Percentiles rank a stretch among this genome's conserved stretches.
These are phyloP conservation scores for Marmota flaviventris DNA, from an alignment of 2,113 vertebrate species.

Conservation along the genomic window DNA sequence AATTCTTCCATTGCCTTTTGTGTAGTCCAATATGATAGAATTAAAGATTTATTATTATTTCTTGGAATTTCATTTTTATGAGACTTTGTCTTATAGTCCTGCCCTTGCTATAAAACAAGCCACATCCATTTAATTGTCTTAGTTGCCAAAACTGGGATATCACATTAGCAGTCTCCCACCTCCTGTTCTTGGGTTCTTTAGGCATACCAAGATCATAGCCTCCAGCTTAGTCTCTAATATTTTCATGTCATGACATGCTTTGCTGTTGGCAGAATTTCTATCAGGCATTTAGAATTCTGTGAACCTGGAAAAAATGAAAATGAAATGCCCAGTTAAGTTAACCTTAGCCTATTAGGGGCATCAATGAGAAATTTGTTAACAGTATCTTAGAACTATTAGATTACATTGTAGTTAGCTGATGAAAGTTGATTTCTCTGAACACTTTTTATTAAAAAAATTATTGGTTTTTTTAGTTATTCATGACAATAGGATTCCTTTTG, in stretches of 20 bases:
- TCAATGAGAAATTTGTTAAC: not conserved
- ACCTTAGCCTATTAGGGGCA: not conserved
- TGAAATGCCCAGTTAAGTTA: not conserved
- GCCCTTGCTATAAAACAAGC: not conserved
- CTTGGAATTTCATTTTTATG: conserved; percentile 61
- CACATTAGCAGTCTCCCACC: not conserved
- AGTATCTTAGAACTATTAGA: not conserved
- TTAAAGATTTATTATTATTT: conserved; percentile 42
- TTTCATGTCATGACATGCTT: not conserved
- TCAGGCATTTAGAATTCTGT: conserved; percentile 17
- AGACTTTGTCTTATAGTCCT: conserved; percentile 61
- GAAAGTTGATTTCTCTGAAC: conserved; percentile 32
- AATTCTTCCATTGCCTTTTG: conserved; percentile 15
- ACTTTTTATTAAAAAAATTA: not conserved
- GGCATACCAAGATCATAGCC: not conserved
- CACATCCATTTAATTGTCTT: conserved; percentile 45
- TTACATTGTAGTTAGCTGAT: not conserved
- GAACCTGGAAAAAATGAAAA: not conserved
- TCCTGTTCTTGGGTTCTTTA: not conserved
- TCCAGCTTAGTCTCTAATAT: not conserved
- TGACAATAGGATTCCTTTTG: no score
- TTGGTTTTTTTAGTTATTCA: no score
- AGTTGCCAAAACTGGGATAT: conserved; percentile 52
- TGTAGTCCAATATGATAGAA: conserved; percentile 29
- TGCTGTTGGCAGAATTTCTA: not conserved